Base-by-base conservation (phyloP, 2,113 vertebrate species). In the Lota lota region DNA sequence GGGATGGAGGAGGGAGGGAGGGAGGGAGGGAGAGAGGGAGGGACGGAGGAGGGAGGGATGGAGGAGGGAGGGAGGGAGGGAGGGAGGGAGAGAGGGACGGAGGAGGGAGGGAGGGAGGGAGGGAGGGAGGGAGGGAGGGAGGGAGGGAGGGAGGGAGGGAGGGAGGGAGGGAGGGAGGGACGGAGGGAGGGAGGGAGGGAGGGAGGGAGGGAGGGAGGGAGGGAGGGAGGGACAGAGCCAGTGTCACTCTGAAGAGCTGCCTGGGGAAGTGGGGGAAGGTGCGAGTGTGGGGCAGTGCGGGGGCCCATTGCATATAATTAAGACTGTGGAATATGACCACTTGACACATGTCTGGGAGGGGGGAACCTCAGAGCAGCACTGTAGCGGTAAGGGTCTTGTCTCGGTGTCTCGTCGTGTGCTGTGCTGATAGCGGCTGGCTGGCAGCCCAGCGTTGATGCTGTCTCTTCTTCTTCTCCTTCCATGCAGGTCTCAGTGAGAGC, bases 301-400 rank as follows among this genome's bases (percentile, higher is more conserved):
- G 59, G 36, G 22, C 57, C n/a, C 16, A 6, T 70, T 80, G 73
- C 58, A 78, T 78, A 77, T 73, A 75, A 86, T 83, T 79, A 86
- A 79, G 75, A 58, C 57, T 19, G 75, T 69, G 67, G 75, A 70
- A 72, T 51, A 61, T 50, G 58, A 68, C 62, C 65, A 72, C 83
- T 81, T 84, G 74, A 82, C 79, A 69, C 60, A 62, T 64, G 47
- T 72, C 56, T 77, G 36, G 73, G 74, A 57, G 64, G 53, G 40
- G 40, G 40, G 40, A 14, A 14, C 10, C 10, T 47, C 40, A 8
- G 28, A 33, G 28, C 28, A 33, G 28, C 4, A 33, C 40, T 8
- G 40, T 47, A 47, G 40, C 40, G 40, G 40, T 14, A 11, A 47
- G 40, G 10, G 40, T 47, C 40, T 14, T 14, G 40, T 47, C 40